Percentiles rank a stretch among this genome's conserved stretches.
Conservation (phyloP, 1,140 invertebrate species). For the Dufourea novaeangliae region DNA sequence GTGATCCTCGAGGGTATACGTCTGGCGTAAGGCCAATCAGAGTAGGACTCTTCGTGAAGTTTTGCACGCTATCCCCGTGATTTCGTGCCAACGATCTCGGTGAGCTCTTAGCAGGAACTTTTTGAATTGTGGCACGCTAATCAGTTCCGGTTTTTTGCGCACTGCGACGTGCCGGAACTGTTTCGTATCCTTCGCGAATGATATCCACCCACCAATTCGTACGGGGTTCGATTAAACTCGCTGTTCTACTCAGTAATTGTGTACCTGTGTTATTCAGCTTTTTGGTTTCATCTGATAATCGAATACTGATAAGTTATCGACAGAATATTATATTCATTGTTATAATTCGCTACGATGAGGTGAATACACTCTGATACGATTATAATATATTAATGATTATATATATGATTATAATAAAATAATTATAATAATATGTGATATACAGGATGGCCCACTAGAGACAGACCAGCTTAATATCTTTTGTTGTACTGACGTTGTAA, state of each 20-base stretch:
- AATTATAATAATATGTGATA: too few species aligned
- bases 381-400: too few species aligned
- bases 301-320: too few species aligned
- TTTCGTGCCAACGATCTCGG: constrained; percentile 62
- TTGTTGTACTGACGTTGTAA: too few species aligned
- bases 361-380: too few species aligned
- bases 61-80: constrained; percentile 48
- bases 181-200: constrained; percentile 10
- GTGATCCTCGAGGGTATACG: constrained; percentile 56
- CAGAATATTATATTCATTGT: too few species aligned
- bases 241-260: background rate
- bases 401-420: too few species aligned
- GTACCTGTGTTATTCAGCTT: too few species aligned
- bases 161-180: constrained; percentile 39
- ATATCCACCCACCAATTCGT: background rate
- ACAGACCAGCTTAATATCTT: too few species aligned
- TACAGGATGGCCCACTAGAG: too few species aligned
- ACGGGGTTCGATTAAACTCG: background rate
- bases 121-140: constrained; percentile 65
- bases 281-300: too few species aligned
- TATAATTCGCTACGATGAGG: too few species aligned
- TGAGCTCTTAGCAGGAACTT: constrained; percentile 65
- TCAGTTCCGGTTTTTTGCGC: constrained; percentile 63
- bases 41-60: constrained; percentile 53
- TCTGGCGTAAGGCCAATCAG: constrained; percentile 71